A percentile compares a stretch with the other conserved stretches of the same genome.
Evolutionary conservation across 2,113 vertebrate genomes (phyloP).

Genomic region (Hepsetus odoe): DNA sequence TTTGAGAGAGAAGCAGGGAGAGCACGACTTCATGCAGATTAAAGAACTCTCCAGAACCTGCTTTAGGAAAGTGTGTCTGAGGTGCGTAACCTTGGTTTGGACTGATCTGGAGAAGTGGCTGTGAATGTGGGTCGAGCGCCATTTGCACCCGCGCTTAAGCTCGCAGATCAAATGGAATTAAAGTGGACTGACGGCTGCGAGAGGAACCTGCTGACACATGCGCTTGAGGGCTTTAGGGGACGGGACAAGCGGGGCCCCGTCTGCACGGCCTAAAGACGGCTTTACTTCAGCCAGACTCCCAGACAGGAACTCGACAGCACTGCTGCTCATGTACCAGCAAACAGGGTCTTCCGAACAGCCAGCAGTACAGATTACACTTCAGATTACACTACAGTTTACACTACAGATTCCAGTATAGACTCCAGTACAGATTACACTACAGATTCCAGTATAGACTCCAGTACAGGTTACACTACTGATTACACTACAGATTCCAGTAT

Average conservation of each 20-base stretch:
- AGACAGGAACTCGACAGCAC: neutral
- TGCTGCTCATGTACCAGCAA: no score
- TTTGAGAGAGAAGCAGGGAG: neutral
- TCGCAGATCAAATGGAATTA: conserved; percentile 79
- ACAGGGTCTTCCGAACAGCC: no score
- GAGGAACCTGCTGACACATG: conserved; percentile 80
- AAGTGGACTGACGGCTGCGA: conserved; percentile 70
- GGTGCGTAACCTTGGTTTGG: conserved; percentile 56
- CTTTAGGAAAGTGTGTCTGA: neutral
- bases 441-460: no score
- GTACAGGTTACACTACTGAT: no score
- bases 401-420: no score
- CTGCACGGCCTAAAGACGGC: neutral
- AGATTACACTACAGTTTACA: no score
- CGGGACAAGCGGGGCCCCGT: neutral
- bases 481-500: no score
- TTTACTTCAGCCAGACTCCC: conserved; percentile 19
- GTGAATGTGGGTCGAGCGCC: conserved; percentile 59
- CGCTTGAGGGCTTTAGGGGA: conserved; percentile 65
- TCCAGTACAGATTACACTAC: no score
- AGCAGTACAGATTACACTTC: no score
- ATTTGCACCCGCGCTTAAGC: conserved; percentile 75
- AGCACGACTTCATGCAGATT: neutral
- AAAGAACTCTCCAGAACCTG: neutral
- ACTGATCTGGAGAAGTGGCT: conserved; percentile 22